Evolutionary conservation across 2,797 vertebrate species (phyloP), one percentile per base, ranked within the genome.

Genomic region (Anisognathus igniventris): DNA sequence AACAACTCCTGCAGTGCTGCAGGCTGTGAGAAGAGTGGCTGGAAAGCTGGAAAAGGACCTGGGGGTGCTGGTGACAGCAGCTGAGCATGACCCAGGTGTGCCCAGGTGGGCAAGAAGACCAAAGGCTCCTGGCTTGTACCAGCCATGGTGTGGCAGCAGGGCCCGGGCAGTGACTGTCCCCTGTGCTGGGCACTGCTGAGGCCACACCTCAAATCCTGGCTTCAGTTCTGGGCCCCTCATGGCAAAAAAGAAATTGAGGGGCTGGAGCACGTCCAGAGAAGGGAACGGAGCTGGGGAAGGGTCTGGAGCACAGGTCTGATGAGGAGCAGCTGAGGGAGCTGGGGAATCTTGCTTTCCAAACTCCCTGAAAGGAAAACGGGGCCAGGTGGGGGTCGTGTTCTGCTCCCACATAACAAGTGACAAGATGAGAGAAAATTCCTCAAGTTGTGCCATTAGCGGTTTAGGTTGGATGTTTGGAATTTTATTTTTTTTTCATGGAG

Each of bases 41-140:
- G 28, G 19, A n/a, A 37, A 75, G n/a, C 37, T 44, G 62, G 39
- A 45, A 45, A 37, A 60, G 16, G 24, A 44, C 4, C n/a, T 75
- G 54, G 20, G 8, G 5, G 27, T 61, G 58, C 28, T 40, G 58
- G 27, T 11, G 37, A 8, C 23, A 75, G 45, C 2, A 3, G 62
- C 16, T 67, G 39, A 67, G 17, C 45, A 9, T 39, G n/a, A 51
- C 0, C 31, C 60, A 73, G 35, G 0, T 40, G 67, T 72, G 33
- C 37, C 37, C 53, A 58, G 62, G n/a, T 51, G 61, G 19, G 2
- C 19, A 45, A 16, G n/a, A n/a, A 24, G 5, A 16, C 19, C n/a
- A 44, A 1, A 5, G 62, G 39, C 54, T 14, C 19, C 39, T 24
- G 54, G n/a, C 0, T 0, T 60, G 23, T 0, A 24, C n/a, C 45